phyloP scores from a whole-genome alignment of 2,797 vertebrate species.

The Propithecus perrieri region DNA sequence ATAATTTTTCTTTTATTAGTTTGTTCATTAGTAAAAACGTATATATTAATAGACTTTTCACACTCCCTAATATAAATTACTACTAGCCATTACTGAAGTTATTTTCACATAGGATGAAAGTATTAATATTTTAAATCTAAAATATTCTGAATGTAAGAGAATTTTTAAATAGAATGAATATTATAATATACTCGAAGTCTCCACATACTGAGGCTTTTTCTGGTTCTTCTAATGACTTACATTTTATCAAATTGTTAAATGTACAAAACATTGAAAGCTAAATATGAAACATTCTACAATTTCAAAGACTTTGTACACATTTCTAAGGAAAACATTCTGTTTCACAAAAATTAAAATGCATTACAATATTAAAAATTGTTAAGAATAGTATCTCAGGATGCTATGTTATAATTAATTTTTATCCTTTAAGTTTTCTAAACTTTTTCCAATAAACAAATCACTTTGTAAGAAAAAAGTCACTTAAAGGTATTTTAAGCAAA shows the following conservation, averaged over 20 bases:
- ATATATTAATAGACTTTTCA: background rate
- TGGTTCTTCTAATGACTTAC: background rate
- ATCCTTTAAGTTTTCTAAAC: background rate
- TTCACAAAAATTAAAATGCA: background rate
- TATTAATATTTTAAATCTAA: constrained; percentile 29
- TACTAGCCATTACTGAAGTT: background rate
- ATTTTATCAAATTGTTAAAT: background rate
- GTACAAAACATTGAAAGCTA: background rate
- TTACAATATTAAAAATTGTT: background rate
- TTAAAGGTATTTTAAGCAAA: background rate
- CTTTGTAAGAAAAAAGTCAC: background rate
- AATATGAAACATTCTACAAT: background rate
- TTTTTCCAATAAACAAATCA: background rate
- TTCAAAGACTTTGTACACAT: background rate
- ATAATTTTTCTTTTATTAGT: constrained; percentile 5
- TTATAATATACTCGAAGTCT: background rate
- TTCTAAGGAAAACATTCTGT: background rate
- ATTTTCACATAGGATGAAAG: background rate
- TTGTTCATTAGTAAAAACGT: background rate
- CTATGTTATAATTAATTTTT: background rate
- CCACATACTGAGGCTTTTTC: background rate
- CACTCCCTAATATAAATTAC: background rate
- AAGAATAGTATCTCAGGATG: background rate
- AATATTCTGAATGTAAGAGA: background rate
- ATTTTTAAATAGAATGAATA: background rate